phyloP scores from a whole-genome alignment of 2,888 invertebrate genomes.

The Habroteleia sp. region DNA sequence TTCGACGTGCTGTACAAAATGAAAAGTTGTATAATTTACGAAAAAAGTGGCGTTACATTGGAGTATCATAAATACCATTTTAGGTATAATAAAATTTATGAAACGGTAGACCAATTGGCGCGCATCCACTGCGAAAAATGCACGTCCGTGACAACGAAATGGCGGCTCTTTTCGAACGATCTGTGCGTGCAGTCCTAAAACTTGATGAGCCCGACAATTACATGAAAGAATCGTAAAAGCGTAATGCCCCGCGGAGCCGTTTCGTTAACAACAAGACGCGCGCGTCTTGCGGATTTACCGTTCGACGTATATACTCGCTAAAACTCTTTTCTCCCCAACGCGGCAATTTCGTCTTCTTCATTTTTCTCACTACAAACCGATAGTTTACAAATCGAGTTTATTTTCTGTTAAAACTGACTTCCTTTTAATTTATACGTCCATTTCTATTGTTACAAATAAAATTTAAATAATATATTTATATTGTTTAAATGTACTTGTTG shows the following conservation, averaged over 20 bases:
- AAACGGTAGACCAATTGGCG: constrained; percentile 40
- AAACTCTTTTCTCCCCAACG: constrained; percentile 4
- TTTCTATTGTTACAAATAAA: neutral
- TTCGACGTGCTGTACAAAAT: neutral
- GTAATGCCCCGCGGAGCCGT: constrained; percentile 73
- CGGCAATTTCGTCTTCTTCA: neutral
- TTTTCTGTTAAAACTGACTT: no score
- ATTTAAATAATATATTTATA: no score
- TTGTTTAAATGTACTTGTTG: no score
- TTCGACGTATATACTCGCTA: constrained; percentile 22
- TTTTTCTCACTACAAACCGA: constrained; percentile 9
- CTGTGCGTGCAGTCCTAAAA: constrained; percentile 76
- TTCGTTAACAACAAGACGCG: constrained; percentile 65
- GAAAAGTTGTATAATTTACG: constrained; percentile 8
- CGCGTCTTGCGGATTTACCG: constrained; percentile 50
- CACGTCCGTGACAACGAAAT: constrained; percentile 45
- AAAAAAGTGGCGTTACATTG: constrained; percentile 24
- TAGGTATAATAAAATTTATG: constrained; percentile 48
- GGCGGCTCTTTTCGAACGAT: constrained; percentile 70
- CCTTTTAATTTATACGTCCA: no score
- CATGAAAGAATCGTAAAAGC: constrained; percentile 79
- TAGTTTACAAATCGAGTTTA: neutral
- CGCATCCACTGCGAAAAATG: constrained; percentile 43
- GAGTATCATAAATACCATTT: constrained; percentile 42
- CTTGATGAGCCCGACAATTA: constrained; percentile 80